These are phyloP conservation scores for Ganaspis brasiliensis DNA, from an alignment of 2,888 invertebrate species.

Conservation along the genomic window DNA sequence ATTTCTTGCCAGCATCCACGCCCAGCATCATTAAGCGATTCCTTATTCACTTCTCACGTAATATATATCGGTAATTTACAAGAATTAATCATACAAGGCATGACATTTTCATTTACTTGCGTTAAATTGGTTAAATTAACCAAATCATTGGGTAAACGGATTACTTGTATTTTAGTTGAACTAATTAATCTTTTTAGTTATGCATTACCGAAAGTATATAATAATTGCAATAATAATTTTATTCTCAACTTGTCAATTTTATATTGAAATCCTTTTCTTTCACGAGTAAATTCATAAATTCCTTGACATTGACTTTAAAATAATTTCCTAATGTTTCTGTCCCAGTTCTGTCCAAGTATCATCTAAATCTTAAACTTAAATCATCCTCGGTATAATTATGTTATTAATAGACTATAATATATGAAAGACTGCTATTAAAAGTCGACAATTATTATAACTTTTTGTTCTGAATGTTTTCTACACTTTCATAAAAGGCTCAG, in stretches of 20 bases:
- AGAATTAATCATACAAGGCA: not conserved
- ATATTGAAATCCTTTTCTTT: too few relatives aligned
- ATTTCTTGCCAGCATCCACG: conserved; percentile 18
- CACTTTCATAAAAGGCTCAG: not conserved
- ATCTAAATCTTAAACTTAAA: not conserved
- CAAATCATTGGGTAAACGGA: too few relatives aligned
- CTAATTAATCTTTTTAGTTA: too few relatives aligned
- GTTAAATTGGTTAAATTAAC: too few relatives aligned
- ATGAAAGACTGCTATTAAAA: not conserved
- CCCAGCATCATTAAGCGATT: conserved; percentile 25
- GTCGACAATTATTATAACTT: conserved; percentile 8
- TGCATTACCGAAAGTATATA: too few relatives aligned
- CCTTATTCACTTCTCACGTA: conserved; percentile 21
- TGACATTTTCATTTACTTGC: conserved; percentile 9
- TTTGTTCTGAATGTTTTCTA: not conserved
- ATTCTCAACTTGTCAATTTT: too few relatives aligned
- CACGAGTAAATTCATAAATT: not conserved
- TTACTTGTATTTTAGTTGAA: too few relatives aligned
- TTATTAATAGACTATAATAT: not conserved
- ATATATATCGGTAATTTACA: conserved; percentile 17
- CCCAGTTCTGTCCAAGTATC: not conserved
- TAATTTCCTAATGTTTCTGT: not conserved
- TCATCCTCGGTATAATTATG: not conserved
- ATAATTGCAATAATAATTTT: too few relatives aligned
- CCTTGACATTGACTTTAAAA: not conserved